A percentile compares a stretch with the other conserved stretches of the same genome.
Conservation (phyloP, 2,113 vertebrate genomes). For the Dascyllus trimaculatus region DNA sequence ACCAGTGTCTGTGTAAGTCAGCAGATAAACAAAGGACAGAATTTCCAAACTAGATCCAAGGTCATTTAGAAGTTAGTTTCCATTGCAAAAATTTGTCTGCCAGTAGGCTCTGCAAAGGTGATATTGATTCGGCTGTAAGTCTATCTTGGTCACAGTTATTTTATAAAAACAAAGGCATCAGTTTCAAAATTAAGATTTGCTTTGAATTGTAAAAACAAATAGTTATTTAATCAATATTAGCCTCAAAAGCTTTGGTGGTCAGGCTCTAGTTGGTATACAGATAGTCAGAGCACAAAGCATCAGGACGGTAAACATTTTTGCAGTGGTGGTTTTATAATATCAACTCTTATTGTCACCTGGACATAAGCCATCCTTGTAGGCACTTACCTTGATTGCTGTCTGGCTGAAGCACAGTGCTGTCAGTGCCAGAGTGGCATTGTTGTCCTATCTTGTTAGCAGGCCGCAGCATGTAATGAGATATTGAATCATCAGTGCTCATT, state of each 20-base stretch:
- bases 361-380: not conserved
- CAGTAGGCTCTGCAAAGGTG: not conserved
- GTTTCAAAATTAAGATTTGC: no score
- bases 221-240: no score
- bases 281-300: not conserved
- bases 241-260: no score
- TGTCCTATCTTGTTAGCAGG: not conserved
- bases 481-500: not conserved
- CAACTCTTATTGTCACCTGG: not conserved
- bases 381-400: slow-evolving; percentile 37
- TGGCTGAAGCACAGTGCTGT: not conserved
- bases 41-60: not conserved
- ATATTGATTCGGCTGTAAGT: not conserved
- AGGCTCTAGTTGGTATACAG: no score
- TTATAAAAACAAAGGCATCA: not conserved
- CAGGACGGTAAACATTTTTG: not conserved
- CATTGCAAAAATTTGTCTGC: not conserved
- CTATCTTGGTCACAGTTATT: not conserved
- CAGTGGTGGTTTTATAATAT: not conserved
- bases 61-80: not conserved
- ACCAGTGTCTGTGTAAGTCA: no score
- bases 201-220: no score
- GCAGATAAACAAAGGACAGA: not conserved
- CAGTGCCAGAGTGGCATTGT: not conserved
- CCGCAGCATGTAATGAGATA: not conserved